A percentile compares a stretch with the other conserved stretches of the same genome.
These are phyloP conservation scores for Triplophysa siluroides DNA, from an alignment of 2,113 vertebrate genomes.

Conservation along the genomic window DNA sequence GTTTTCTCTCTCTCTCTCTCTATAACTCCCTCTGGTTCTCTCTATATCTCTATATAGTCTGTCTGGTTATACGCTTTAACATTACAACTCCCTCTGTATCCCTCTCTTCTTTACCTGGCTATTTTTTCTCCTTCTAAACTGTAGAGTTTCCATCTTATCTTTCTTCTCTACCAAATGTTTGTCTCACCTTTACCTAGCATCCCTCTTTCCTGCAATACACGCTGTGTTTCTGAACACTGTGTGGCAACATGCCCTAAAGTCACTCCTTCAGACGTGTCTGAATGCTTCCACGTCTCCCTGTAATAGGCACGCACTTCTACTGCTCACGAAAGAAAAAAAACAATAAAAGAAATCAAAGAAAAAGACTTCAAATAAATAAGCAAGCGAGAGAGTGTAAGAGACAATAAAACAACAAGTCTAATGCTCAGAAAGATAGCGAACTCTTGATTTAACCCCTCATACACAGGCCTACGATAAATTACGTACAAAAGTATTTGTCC, in stretches of 20 bases:
- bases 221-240: neutral
- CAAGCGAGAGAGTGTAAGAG: too few relatives aligned
- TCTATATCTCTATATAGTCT: too few relatives aligned
- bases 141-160: neutral
- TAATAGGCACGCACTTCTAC: neutral
- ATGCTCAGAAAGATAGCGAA: too few relatives aligned
- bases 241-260: conserved; percentile 22
- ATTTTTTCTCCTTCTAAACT: neutral
- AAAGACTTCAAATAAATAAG: neutral
- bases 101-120: too few relatives aligned
- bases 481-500: too few relatives aligned
- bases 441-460: too few relatives aligned
- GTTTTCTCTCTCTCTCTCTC: neutral
- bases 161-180: neutral
- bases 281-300: neutral
- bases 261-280: neutral
- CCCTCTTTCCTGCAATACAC: neutral
- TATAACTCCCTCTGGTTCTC: neutral
- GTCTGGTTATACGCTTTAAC: too few relatives aligned
- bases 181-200: neutral
- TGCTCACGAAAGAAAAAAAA: neutral
- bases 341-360: neutral
- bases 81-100: too few relatives aligned
- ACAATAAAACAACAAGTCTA: too few relatives aligned
- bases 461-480: too few relatives aligned